These are phyloP conservation scores for Myioborus miniatus DNA, from an alignment of 2,797 vertebrate genomes.

Conservation along the genomic window DNA sequence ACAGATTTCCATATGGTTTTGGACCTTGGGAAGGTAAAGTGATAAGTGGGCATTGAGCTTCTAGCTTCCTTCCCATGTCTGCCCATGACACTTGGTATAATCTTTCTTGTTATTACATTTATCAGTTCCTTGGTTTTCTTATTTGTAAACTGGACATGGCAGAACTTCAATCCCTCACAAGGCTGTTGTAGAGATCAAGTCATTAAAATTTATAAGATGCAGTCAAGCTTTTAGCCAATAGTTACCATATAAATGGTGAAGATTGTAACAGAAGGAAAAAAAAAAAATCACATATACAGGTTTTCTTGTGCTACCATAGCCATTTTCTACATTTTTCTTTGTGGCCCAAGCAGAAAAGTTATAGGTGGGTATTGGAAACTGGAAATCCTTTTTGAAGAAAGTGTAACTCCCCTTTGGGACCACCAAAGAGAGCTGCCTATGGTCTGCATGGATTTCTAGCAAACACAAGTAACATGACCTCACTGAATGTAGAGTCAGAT, in stretches of 20 bases:
- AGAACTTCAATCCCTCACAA: neutral
- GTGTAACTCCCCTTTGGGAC: neutral
- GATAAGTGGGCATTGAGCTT: neutral
- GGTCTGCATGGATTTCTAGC: neutral
- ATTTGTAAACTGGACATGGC: neutral
- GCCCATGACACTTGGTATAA: neutral
- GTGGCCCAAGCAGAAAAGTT: neutral
- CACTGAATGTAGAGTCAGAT: neutral
- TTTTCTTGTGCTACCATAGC: neutral
- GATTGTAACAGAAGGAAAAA: neutral
- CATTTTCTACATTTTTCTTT: neutral
- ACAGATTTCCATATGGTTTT: neutral
- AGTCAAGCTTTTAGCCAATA: conserved; percentile 33
- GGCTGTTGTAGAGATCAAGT: neutral
- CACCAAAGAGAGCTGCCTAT: neutral
- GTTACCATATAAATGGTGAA: conserved; percentile 24
- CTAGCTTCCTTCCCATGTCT: neutral
- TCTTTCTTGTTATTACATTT: neutral
- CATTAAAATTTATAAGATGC: conserved; percentile 49
- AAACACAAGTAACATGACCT: neutral
- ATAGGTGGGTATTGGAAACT: neutral
- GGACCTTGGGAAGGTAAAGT: neutral
- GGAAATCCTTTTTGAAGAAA: neutral
- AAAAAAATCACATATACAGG: neutral
- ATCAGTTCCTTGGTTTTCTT: neutral